Evolutionary conservation across 2,113 vertebrate species (phyloP).

Genomic region (Varanus salvator): DNA sequence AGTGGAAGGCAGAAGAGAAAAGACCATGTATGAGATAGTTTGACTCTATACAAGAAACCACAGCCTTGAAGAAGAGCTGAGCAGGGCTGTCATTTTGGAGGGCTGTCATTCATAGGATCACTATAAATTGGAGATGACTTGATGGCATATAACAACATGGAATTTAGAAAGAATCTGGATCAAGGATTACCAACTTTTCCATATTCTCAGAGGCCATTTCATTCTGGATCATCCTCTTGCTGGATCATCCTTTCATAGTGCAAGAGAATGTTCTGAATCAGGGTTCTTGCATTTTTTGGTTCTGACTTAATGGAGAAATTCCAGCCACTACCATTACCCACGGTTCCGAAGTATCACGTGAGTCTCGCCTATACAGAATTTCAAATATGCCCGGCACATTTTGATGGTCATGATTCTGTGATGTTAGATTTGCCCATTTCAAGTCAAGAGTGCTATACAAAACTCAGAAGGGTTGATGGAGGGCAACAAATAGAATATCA

Average conservation of each 20-base stretch:
- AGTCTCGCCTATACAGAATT: background rate
- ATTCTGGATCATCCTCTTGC: background rate
- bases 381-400: background rate
- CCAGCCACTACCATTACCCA: background rate
- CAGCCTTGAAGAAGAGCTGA: too few species aligned
- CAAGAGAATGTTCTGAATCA: background rate
- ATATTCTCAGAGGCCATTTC: background rate
- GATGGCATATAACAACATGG: too few species aligned
- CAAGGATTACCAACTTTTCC: background rate
- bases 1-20: too few species aligned
- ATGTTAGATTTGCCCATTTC: background rate
- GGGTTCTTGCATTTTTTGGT: background rate
- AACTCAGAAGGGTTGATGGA: background rate
- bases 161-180: background rate
- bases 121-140: too few species aligned
- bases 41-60: too few species aligned
- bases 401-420: background rate
- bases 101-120: too few species aligned
- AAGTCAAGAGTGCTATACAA: background rate
- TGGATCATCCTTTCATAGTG: background rate
- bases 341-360: background rate
- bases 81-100: too few species aligned
- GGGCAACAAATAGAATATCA: background rate
- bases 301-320: background rate
- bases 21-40: too few species aligned